Percentiles rank a stretch among this genome's conserved stretches.
These are phyloP conservation scores for Atrina japonica DNA, from an alignment of 2,888 invertebrate genomes.

Conservation along the genomic window DNA sequence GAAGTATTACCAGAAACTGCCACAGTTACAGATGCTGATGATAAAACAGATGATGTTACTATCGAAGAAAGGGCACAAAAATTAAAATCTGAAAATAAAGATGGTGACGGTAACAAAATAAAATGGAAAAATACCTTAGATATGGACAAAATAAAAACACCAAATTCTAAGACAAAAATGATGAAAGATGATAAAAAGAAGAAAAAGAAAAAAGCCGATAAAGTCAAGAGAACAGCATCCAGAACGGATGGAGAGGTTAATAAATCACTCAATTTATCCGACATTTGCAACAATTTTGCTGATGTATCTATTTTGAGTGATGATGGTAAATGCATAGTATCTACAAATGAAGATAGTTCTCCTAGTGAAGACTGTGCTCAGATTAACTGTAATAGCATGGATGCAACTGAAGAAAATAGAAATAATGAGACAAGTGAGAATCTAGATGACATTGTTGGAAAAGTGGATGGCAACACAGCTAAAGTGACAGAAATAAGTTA, in stretches of 20 bases:
- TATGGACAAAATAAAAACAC: constrained; percentile 17
- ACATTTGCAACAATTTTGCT: constrained; percentile 17
- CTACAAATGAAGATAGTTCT: background rate
- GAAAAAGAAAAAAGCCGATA: constrained; percentile 15
- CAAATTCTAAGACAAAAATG: constrained; percentile 19
- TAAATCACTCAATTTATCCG: constrained; percentile 13
- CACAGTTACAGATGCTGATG: too few species aligned
- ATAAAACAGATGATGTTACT: too few species aligned
- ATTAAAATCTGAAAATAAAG: too few species aligned
- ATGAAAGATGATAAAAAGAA: constrained; percentile 6
- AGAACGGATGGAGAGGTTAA: background rate
- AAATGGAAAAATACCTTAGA: constrained; percentile 6
- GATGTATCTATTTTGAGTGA: constrained; percentile 26
- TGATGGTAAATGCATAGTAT: constrained; percentile 2
- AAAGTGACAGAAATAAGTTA: constrained; percentile 28
- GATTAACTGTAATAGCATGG: too few species aligned
- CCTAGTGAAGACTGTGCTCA: background rate
- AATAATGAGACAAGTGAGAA: background rate
- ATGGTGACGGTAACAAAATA: too few species aligned
- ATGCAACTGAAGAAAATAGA: background rate
- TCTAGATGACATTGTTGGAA: too few species aligned
- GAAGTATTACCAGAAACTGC: too few species aligned
- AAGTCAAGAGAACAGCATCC: background rate
- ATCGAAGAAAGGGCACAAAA: too few species aligned
- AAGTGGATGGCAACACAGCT: too few species aligned